Evolutionary conservation across 2,888 invertebrate species (phyloP).

Genomic region (Tiphia femorata): DNA sequence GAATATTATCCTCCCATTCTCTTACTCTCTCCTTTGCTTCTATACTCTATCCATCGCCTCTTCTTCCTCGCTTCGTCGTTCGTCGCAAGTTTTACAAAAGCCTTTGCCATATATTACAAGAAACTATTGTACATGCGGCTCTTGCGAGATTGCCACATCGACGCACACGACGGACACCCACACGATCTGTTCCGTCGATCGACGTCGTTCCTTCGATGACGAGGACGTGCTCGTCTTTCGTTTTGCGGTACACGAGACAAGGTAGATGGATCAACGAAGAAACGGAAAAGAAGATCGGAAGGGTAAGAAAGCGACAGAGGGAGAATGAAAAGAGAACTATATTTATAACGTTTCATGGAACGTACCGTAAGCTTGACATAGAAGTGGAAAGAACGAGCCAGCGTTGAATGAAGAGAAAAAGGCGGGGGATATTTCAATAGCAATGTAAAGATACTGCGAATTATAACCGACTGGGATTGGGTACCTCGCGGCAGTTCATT

Average conservation of each 20-base stretch:
- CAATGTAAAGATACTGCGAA: too few species aligned
- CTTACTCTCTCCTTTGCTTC: background rate
- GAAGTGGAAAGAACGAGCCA: background rate
- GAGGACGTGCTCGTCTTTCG: background rate
- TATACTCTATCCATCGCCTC: background rate
- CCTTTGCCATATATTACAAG: conserved; percentile 19
- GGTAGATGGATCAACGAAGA: background rate
- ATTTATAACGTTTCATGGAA: too few species aligned
- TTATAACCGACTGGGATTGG: too few species aligned
- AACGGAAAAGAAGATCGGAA: background rate
- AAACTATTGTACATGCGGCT: too few species aligned
- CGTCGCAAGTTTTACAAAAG: conserved; percentile 21
- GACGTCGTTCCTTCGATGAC: conserved; percentile 1
- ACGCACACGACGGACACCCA: conserved; percentile 23
- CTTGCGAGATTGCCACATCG: conserved; percentile 14
- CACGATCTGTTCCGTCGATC: conserved; percentile 17
- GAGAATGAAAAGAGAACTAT: background rate
- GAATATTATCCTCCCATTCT: too few species aligned
- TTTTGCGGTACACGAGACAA: background rate
- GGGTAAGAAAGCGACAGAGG: background rate
- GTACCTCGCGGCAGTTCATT: too few species aligned
- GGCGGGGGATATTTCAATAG: too few species aligned
- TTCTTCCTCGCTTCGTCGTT: conserved; percentile 10
- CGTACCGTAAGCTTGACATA: too few species aligned
- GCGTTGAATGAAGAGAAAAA: conserved; percentile 7